Evolutionary conservation across 2,113 vertebrate genomes (phyloP).

Genomic region (Nerophis lumbriciformis): DNA sequence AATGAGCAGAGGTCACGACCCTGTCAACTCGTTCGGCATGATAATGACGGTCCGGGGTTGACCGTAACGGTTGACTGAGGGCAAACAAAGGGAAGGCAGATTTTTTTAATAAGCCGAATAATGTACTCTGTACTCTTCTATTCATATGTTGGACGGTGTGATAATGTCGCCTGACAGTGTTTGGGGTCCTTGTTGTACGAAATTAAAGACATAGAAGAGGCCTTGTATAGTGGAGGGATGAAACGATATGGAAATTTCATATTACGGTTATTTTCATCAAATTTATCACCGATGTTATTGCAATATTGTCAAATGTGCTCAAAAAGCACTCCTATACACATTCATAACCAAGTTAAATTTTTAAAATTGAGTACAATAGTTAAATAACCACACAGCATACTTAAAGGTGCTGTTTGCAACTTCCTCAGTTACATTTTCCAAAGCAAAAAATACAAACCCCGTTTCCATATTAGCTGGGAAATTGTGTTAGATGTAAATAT

Average conservation of each 20-base stretch:
- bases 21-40: conserved; percentile 19
- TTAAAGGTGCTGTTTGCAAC: too few relatives aligned
- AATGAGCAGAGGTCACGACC: conserved; percentile 31
- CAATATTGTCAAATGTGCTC: too few relatives aligned
- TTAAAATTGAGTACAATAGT: too few relatives aligned
- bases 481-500: too few relatives aligned
- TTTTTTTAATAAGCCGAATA: conserved; percentile 42
- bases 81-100: conserved; percentile 23
- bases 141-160: conserved; percentile 28
- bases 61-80: conserved; percentile 26
- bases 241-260: background rate
- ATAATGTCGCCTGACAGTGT: conserved; percentile 37
- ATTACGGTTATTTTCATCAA: too few relatives aligned
- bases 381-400: too few relatives aligned
- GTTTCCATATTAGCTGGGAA: too few relatives aligned
- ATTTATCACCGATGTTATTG: too few relatives aligned
- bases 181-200: background rate
- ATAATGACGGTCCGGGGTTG: conserved; percentile 12
- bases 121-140: conserved; percentile 32
- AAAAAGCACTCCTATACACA: too few relatives aligned
- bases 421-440: too few relatives aligned
- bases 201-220: background rate
- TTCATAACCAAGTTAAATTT: too few relatives aligned
- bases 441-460: too few relatives aligned
- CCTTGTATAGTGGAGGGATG: background rate